Evolutionary conservation across 2,113 vertebrate species (phyloP).

Genomic region (Phycodurus eques): DNA sequence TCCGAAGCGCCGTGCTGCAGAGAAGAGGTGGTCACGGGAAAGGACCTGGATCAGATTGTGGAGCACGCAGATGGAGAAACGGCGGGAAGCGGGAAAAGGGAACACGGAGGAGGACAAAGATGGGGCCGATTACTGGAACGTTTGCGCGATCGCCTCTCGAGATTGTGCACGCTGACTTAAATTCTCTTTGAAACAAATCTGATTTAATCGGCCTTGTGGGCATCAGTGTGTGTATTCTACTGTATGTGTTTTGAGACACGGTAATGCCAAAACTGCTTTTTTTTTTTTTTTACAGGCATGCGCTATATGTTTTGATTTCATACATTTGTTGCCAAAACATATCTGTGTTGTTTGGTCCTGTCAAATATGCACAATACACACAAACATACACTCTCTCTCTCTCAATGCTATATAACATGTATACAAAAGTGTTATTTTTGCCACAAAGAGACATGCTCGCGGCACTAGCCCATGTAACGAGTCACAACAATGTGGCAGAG

Average conservation of each 20-base stretch:
- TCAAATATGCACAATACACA: neutral
- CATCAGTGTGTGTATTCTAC: conserved; percentile 10
- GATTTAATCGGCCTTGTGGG: conserved; percentile 39
- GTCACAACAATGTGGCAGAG: conserved; percentile 67
- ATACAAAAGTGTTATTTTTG: conserved; percentile 16
- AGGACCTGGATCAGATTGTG: conserved; percentile 19
- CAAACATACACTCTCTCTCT: neutral
- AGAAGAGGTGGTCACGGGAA: conserved; percentile 13
- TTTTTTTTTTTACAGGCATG: neutral
- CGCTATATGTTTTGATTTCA: neutral
- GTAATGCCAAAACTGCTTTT: conserved; percentile 23
- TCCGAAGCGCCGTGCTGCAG: neutral
- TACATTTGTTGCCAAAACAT: neutral
- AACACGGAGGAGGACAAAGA: conserved; percentile 9
- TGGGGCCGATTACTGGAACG: conserved; percentile 19
- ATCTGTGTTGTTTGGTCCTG: neutral
- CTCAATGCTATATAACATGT: conserved; percentile 1
- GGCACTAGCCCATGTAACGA: conserved; percentile 47
- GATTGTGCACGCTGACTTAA: conserved; percentile 15
- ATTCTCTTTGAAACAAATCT: conserved; percentile 34
- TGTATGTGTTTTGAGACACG: neutral
- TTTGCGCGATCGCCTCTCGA: conserved; percentile 18
- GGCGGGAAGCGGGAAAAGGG: conserved; percentile 14
- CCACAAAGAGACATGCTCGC: conserved; percentile 29
- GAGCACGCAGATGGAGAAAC: conserved; percentile 11